These are phyloP conservation scores for Shargacucullia verbasci DNA, from an alignment of 2,888 invertebrate genomes.

Conservation along the genomic window DNA sequence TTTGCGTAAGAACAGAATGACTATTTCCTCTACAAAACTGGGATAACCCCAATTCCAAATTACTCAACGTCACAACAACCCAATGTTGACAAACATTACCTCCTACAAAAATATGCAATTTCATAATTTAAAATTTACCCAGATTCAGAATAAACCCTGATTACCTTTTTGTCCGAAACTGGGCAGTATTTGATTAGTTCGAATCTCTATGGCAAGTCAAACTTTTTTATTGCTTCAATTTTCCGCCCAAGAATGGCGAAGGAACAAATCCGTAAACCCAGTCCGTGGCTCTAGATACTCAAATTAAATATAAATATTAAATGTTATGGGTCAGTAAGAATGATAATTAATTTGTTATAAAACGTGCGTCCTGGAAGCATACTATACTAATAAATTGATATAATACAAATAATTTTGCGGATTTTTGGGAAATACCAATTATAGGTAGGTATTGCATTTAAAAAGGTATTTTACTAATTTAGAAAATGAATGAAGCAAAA, in stretches of 20 bases:
- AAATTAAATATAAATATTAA: constrained; percentile 55
- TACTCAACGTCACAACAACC: constrained; percentile 6
- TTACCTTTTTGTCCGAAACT: constrained; percentile 9
- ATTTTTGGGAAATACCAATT: too few relatives aligned
- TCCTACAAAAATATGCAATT: not conserved
- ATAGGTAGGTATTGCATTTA: too few relatives aligned
- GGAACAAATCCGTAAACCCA: constrained; percentile 49
- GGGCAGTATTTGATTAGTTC: constrained; percentile 35
- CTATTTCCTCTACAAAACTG: constrained; percentile 15
- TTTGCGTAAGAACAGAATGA: constrained; percentile 26
- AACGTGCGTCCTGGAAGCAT: constrained; percentile 16
- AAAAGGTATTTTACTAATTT: too few relatives aligned
- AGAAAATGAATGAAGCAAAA: too few relatives aligned
- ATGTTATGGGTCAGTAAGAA: constrained; percentile 23
- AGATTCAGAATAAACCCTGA: too few relatives aligned
- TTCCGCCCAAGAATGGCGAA: constrained; percentile 44
- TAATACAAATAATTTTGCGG: too few relatives aligned
- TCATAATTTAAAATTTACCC: not conserved
- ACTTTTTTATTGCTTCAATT: constrained; percentile 62
- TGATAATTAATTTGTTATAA: constrained; percentile 36
- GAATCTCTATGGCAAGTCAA: constrained; percentile 42
- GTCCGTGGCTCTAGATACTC: constrained; percentile 41
- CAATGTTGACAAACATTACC: not conserved
- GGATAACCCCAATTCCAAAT: not conserved
- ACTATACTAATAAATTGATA: too few relatives aligned